Evolutionary conservation across 2,888 invertebrate species (phyloP).

Genomic region (Cephus spinipes): DNA sequence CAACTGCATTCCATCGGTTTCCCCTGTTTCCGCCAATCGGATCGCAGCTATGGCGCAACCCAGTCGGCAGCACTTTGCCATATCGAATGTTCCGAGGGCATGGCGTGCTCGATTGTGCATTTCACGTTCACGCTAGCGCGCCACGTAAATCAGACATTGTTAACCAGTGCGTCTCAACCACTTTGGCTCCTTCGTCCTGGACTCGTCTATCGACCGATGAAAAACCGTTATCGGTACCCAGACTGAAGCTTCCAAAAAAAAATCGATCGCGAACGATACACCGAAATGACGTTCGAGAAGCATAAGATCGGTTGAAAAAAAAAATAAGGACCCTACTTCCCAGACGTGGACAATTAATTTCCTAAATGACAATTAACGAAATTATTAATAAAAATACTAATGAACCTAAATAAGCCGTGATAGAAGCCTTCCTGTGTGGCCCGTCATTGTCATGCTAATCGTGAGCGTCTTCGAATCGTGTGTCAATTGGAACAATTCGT

Average conservation of each 20-base stretch:
- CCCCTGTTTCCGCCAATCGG: conserved; percentile 39
- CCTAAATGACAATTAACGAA: conserved; percentile 61
- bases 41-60: conserved; percentile 29
- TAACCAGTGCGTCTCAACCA: conserved; percentile 25
- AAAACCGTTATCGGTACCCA: neutral
- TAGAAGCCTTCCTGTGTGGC: conserved; percentile 65
- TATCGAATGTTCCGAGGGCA: conserved; percentile 12
- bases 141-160: conserved; percentile 32
- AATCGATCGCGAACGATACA: neutral
- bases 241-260: neutral
- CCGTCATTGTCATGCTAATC: conserved; percentile 46
- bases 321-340: conserved; percentile 35
- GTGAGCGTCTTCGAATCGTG: conserved; percentile 48
- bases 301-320: neutral
- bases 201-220: neutral
- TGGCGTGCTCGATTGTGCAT: conserved; percentile 23
- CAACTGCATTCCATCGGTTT: conserved; percentile 55
- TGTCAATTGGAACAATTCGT: conserved; percentile 52
- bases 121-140: conserved; percentile 26
- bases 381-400: conserved; percentile 60
- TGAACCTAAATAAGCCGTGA: conserved; percentile 60
- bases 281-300: neutral
- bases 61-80: neutral
- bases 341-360: conserved; percentile 58
- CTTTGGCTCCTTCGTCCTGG: neutral